Base-by-base conservation (phyloP, 2,113 vertebrate genomes). In the Prietella phreatophila region DNA sequence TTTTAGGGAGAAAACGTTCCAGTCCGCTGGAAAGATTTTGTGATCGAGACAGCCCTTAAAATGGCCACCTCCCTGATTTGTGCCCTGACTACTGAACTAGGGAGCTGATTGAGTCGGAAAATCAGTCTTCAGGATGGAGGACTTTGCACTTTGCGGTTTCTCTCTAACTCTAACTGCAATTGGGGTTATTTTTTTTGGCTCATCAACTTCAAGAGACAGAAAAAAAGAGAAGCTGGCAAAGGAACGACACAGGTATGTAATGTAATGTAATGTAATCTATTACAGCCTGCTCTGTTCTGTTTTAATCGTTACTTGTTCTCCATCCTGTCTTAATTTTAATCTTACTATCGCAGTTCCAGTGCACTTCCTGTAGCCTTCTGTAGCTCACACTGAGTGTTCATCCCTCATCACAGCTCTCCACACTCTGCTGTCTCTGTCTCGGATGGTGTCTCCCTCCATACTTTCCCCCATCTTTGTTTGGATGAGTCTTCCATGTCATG, bases 401-500 rank as follows among this genome's bases (percentile, higher is more conserved):
- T 27, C 39, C 63, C 20, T 79, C 27, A 67, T n/a, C 60, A 17
- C 47, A 69, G 36, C 83, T 85, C 81, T 83, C 22, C 36, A 69
- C 89, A 80, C 60, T 85, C 78, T 76, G 80, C 17, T 89, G 42
- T 53, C n/a, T 50, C 17, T 22, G 11, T 63, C 55, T 47, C 11
- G 15, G 30, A 36, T 22, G 19, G 15, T 58, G 79, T 42, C n/a
- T 80, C 3, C 61, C 42, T 79, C 79, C 53, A 9, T 75, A 79
- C 79, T 39, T 76, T 47, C 69, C n/a, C 63, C 69, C 63, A 58
- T 80, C 27, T 87, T 55, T 73, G 79, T 56, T 86, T 87, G 47
- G 42, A 78, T 63, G 20, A 47, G 67, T 36, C 39, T 86, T 88
- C 69, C 50, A 19, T 81, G 36, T 75, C 78, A 55, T 65, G 80